phyloP scores from a whole-genome alignment of 2,113 vertebrate species.

The Calidris pugnax region DNA sequence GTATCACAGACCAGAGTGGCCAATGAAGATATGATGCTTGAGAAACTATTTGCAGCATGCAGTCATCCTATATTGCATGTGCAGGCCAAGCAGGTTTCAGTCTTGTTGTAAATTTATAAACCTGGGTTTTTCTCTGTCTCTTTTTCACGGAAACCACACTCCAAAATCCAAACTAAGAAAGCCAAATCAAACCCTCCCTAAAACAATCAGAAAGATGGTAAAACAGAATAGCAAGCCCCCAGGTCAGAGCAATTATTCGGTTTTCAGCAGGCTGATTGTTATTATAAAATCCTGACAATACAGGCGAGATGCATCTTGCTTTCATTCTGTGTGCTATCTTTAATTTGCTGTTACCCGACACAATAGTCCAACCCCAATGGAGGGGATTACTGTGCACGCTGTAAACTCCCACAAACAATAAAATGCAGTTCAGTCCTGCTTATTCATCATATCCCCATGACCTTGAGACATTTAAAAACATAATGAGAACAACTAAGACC shows the following conservation, averaged over 20 bases:
- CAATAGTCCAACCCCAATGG: background rate
- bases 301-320: background rate
- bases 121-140: background rate
- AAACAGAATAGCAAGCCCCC: background rate
- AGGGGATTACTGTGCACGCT: slow-evolving; percentile 9
- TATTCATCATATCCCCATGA: background rate
- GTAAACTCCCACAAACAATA: background rate
- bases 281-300: background rate
- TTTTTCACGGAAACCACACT: background rate
- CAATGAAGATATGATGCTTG: background rate
- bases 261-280: background rate
- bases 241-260: background rate
- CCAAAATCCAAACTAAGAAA: background rate
- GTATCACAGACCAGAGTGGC: background rate
- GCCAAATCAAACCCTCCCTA: background rate
- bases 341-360: background rate
- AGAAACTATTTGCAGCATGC: background rate
- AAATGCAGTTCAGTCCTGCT: background rate
- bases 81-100: background rate
- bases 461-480: slow-evolving; percentile 5
- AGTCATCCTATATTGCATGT: fast-evolving
- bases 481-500: slow-evolving; percentile 18
- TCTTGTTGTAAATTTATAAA: background rate
- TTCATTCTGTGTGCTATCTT: background rate
- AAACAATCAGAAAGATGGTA: background rate